Conservation (phyloP, 2,888 invertebrate genomes). For the Arenicola marina region DNA sequence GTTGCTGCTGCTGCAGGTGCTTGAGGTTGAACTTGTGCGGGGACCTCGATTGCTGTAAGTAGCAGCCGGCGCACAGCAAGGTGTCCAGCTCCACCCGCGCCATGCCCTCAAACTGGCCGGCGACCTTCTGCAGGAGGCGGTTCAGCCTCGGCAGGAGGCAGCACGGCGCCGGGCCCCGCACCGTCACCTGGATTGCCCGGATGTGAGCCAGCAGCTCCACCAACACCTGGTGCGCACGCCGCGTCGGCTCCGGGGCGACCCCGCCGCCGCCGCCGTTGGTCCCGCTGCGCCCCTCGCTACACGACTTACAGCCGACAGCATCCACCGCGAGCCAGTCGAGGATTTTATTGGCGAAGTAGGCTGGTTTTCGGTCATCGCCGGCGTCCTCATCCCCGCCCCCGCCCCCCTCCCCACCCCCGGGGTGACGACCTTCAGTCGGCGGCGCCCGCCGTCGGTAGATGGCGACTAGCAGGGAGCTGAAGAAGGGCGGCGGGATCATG, state of each 20-base stretch:
- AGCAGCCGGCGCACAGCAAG: conserved; percentile 32
- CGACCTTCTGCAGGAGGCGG: conserved; percentile 22
- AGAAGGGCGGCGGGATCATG: conserved; percentile 32
- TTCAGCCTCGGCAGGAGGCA: conserved; percentile 22
- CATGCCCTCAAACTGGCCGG: conserved; percentile 29
- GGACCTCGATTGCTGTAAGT: conserved; percentile 13
- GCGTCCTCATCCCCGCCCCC: too few relatives aligned
- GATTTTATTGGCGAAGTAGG: conserved; percentile 29
- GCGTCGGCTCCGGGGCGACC: neutral
- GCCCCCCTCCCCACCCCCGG: neutral
- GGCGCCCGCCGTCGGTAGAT: conserved; percentile 13
- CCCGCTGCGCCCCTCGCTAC: neutral
- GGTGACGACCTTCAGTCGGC: conserved; percentile 2
- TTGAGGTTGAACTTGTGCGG: conserved; percentile 26
- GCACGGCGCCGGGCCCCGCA: conserved; percentile 28
- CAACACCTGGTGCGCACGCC: conserved; percentile 24
- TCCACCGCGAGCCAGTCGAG: conserved; percentile 23
- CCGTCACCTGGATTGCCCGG: conserved; percentile 23
- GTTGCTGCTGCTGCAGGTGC: neutral
- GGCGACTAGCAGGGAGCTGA: conserved; percentile 30
- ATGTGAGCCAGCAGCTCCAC: conserved; percentile 29
- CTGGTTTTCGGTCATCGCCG: neutral
- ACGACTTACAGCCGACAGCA: conserved; percentile 24
- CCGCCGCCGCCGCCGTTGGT: conserved; percentile 5
- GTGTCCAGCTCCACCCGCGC: conserved; percentile 24